A percentile compares a stretch with the other conserved stretches of the same genome.
These are phyloP conservation scores for Nesoenas mayeri DNA, from an alignment of 2,113 vertebrate species.

Conservation along the genomic window DNA sequence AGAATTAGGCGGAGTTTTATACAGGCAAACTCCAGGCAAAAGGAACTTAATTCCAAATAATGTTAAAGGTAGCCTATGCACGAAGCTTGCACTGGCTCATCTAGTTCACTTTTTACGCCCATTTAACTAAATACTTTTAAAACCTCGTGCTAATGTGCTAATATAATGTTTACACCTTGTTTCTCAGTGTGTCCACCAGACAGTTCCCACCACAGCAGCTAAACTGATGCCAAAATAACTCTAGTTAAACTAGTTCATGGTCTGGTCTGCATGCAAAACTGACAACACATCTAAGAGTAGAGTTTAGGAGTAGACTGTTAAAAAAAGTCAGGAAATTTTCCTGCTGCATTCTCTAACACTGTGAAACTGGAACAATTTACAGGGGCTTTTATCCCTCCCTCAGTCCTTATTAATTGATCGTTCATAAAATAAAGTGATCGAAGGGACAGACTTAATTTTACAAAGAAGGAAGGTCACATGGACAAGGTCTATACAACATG, in stretches of 20 bases:
- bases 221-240: neutral
- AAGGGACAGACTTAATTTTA: neutral
- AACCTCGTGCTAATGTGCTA: neutral
- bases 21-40: neutral
- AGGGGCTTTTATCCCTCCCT: neutral
- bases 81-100: neutral
- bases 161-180: neutral
- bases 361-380: neutral
- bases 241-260: slow-evolving; percentile 8
- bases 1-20: neutral
- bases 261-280: slow-evolving; percentile 37
- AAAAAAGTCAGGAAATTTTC: neutral
- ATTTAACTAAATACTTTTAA: neutral
- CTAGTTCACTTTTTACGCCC: neutral
- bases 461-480: neutral
- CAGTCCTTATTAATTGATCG: neutral
- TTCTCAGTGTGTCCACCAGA: neutral
- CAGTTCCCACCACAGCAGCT: neutral
- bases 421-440: neutral
- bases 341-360: neutral
- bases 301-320: neutral
- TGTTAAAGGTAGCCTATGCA: neutral
- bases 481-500: neutral
- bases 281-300: neutral
- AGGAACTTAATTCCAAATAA: neutral